These are phyloP conservation scores for Ophioninae sp. DNA, from an alignment of 2,888 invertebrate species.

Conservation along the genomic window DNA sequence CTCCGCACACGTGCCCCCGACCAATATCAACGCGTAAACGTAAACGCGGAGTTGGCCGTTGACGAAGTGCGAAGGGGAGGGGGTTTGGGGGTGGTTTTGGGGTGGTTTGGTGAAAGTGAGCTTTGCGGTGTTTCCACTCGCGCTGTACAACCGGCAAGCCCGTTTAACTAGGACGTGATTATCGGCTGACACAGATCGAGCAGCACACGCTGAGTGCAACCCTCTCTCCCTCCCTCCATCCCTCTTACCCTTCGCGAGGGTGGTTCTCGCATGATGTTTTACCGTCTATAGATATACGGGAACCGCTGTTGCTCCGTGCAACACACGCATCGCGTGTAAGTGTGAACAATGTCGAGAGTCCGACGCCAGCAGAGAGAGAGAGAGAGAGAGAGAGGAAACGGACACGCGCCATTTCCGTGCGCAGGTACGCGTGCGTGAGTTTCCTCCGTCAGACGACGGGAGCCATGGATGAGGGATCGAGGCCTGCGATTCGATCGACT, in stretches of 20 bases:
- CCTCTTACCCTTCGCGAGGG: neutral
- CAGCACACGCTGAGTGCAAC: constrained; percentile 48
- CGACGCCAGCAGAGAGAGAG: constrained; percentile 1
- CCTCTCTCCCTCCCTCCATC: constrained; percentile 35
- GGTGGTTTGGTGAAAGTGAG: constrained; percentile 67
- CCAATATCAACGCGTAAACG: neutral
- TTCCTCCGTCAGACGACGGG: constrained; percentile 25
- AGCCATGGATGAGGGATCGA: constrained; percentile 50
- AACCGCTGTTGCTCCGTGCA: constrained; percentile 15
- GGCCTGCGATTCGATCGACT: constrained; percentile 49
- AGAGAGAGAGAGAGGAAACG: constrained; percentile 38
- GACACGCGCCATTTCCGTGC: constrained; percentile 57
- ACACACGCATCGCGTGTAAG: constrained; percentile 25
- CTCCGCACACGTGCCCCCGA: neutral
- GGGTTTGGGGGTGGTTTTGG: too few species aligned
- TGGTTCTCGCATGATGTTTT: constrained; percentile 28
- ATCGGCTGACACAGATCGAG: constrained; percentile 66
- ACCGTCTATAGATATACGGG: constrained; percentile 8
- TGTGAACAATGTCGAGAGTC: constrained; percentile 23
- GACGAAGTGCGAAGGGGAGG: constrained; percentile 39
- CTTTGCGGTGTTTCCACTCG: constrained; percentile 57
- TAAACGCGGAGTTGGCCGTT: neutral
- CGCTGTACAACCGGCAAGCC: constrained; percentile 48
- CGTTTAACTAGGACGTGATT: constrained; percentile 69
- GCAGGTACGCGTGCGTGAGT: constrained; percentile 43